Percentiles rank a stretch among this genome's conserved stretches.
phyloP scores from a whole-genome alignment of 2,888 invertebrate species.

The Sycophila texana region DNA sequence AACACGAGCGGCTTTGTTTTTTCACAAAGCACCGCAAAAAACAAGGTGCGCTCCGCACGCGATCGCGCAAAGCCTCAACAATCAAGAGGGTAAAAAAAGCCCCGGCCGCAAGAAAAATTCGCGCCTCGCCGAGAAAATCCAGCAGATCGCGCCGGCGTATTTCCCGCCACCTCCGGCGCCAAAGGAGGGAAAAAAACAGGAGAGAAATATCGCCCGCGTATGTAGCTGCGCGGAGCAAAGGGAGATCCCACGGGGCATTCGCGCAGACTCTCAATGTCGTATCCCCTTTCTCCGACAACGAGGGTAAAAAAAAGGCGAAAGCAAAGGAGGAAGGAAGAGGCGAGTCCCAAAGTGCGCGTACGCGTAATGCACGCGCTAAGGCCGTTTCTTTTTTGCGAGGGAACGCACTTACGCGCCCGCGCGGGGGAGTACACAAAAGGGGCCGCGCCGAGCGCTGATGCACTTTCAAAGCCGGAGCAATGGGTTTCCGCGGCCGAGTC shows the following conservation, averaged over 20 bases:
- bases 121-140: background rate
- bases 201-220: background rate
- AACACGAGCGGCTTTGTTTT: too few species aligned
- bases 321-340: background rate
- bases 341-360: conserved; percentile 13
- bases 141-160: background rate
- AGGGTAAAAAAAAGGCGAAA: background rate
- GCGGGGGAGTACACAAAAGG: conserved; percentile 3
- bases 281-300: background rate
- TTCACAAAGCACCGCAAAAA: background rate
- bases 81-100: background rate
- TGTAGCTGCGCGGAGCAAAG: background rate
- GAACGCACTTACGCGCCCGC: conserved; percentile 1
- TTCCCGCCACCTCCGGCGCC: background rate
- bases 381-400: too few species aligned
- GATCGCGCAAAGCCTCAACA: background rate
- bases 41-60: background rate
- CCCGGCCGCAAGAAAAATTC: too few species aligned
- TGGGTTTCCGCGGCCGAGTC: background rate
- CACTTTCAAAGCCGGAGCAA: background rate
- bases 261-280: conserved; percentile 32
- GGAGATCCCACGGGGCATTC: conserved; percentile 23
- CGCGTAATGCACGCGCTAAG: conserved; percentile 19
- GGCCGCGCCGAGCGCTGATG: background rate
- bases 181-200: background rate